Percentiles rank a stretch among this genome's conserved stretches.
Evolutionary conservation across 2,113 vertebrate genomes (phyloP).

Genomic region (Danionella cerebrum): DNA sequence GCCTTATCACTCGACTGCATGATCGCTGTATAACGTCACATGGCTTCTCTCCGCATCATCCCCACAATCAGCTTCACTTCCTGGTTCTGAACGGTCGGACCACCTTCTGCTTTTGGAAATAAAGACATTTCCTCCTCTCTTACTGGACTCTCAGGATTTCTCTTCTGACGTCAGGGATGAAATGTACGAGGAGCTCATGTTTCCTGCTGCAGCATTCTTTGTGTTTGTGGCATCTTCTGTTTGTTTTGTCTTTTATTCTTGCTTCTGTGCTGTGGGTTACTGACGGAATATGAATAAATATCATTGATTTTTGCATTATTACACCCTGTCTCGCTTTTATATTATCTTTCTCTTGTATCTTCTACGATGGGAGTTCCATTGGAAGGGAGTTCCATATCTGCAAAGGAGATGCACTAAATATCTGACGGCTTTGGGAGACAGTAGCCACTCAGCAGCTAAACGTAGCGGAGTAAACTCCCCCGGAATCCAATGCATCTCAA

Average conservation of each 20-base stretch:
- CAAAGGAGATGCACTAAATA: no score
- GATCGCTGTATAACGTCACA: not conserved
- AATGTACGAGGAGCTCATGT: constrained; percentile 4
- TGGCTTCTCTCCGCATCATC: not conserved
- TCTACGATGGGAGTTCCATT: no score
- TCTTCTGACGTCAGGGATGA: not conserved
- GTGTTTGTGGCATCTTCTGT: constrained; percentile 15
- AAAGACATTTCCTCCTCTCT: no score
- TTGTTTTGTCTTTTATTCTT: not conserved
- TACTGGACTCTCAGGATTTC: constrained; percentile 8
- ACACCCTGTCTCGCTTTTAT: not conserved
- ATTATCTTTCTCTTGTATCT: not conserved
- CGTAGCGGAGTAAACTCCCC: no score
- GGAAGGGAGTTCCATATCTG: no score
- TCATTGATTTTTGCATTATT: constrained; percentile 29
- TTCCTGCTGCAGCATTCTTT: not conserved
- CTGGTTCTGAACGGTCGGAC: not conserved
- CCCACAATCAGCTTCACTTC: not conserved
- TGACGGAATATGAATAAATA: constrained; percentile 37
- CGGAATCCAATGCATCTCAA: no score
- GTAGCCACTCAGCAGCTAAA: no score
- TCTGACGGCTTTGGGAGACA: no score
- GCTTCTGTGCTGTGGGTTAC: constrained; percentile 25
- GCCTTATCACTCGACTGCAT: not conserved
- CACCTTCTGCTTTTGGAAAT: not conserved